Conservation (phyloP, 2,888 invertebrate genomes). For the Chrysolina americana region DNA sequence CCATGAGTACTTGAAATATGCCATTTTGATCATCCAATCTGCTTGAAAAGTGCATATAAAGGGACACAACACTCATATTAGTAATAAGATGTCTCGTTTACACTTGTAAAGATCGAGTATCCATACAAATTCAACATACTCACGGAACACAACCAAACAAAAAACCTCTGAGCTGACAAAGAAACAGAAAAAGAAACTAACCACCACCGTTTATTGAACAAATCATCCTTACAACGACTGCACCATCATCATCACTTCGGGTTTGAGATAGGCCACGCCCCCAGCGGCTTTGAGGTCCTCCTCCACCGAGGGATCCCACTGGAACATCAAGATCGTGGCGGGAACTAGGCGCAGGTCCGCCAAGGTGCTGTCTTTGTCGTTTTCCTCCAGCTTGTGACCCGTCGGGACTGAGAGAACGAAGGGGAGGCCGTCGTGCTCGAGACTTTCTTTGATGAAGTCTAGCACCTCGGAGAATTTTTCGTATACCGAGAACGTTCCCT, state of each 20-base stretch:
- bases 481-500: slow-evolving; percentile 92
- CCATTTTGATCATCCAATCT: too few relatives aligned
- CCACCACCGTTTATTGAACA: not conserved
- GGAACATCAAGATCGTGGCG: slow-evolving; percentile 84
- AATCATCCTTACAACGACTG: slow-evolving; percentile 70
- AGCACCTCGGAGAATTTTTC: slow-evolving; percentile 83
- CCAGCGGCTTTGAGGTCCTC: slow-evolving; percentile 73
- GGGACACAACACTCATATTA: too few relatives aligned
- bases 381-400: slow-evolving; percentile 78
- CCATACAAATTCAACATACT: too few relatives aligned
- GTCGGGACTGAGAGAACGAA: slow-evolving; percentile 81
- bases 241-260: slow-evolving; percentile 82
- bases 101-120: too few relatives aligned
- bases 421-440: slow-evolving; percentile 78
- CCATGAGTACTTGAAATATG: too few relatives aligned
- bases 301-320: slow-evolving; percentile 74
- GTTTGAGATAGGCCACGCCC: slow-evolving; percentile 79
- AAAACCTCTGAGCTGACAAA: not conserved
- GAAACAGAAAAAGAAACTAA: slow-evolving; percentile 12
- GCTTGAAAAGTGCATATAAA: too few relatives aligned
- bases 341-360: slow-evolving; percentile 87
- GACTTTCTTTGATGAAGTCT: slow-evolving; percentile 84
- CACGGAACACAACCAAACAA: too few relatives aligned
- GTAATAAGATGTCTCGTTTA: too few relatives aligned
- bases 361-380: slow-evolving; percentile 81